Evolutionary conservation across 2,113 vertebrate genomes (phyloP).

Genomic region (Phycodurus eques): DNA sequence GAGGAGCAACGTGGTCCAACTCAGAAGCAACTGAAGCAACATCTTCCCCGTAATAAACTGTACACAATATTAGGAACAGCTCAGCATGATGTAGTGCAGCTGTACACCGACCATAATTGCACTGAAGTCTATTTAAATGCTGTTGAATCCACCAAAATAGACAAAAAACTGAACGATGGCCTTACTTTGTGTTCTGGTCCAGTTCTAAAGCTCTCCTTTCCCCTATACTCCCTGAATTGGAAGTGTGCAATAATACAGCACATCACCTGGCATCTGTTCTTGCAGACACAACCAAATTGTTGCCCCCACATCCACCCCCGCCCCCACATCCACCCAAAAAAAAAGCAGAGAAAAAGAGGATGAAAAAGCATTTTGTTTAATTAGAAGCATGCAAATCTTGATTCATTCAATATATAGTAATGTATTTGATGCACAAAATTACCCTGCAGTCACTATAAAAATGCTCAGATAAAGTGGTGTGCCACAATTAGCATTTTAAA

Average conservation of each 20-base stretch:
- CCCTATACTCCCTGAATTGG: background rate
- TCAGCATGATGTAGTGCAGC: background rate
- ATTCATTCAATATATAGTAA: background rate
- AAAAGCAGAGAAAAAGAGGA: background rate
- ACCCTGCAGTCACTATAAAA: background rate
- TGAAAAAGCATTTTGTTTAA: background rate
- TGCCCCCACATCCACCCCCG: background rate
- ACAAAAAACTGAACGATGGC: background rate
- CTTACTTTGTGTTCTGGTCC: background rate
- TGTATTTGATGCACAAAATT: background rate
- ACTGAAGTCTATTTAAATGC: background rate
- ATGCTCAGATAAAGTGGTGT: background rate
- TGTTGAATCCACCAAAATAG: background rate
- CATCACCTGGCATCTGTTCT: background rate
- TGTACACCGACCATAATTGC: background rate
- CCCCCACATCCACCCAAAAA: background rate
- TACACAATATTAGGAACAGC: background rate
- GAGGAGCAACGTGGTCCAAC: slow-evolving; percentile 45
- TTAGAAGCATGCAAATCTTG: background rate
- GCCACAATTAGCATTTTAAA: background rate
- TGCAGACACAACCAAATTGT: background rate
- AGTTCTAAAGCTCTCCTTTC: background rate
- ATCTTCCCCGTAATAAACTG: slow-evolving; percentile 32
- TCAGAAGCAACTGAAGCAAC: slow-evolving; percentile 44
- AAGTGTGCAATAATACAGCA: background rate